Conservation (phyloP, 2,888 invertebrate species). For the Meliscaeva auricollis region DNA sequence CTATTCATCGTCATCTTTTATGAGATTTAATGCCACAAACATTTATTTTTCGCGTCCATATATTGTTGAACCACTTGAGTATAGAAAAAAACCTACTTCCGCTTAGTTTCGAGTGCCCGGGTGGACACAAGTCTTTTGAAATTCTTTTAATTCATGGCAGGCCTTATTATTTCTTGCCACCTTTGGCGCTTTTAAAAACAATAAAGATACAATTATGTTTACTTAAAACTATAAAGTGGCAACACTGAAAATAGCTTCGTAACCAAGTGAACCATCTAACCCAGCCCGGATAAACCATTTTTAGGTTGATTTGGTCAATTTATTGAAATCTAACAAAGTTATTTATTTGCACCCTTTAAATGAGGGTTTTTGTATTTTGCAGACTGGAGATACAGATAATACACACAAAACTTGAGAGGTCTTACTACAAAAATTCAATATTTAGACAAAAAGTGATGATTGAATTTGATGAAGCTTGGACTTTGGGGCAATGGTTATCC, state of each 20-base stretch:
- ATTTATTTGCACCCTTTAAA: conserved; percentile 35
- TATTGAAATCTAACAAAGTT: conserved; percentile 64
- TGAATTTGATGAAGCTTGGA: conserved; percentile 22
- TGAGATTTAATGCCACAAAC: too few species aligned
- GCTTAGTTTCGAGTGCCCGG: too few species aligned
- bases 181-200: too few species aligned
- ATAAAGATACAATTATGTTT: too few species aligned
- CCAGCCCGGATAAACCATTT: conserved; percentile 31
- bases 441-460: conserved; percentile 18
- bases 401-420: neutral
- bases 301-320: conserved; percentile 58
- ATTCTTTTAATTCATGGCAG: too few species aligned
- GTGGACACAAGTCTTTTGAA: too few species aligned
- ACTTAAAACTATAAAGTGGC: neutral
- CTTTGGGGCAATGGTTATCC: neutral
- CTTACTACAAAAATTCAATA: conserved; percentile 33
- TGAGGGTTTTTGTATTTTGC: neutral
- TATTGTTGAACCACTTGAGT: too few species aligned
- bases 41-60: too few species aligned
- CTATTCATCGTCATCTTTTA: too few species aligned
- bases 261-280: neutral
- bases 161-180: too few species aligned
- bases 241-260: neutral
- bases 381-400: neutral
- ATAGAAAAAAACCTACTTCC: too few species aligned